Evolutionary conservation across 2,113 vertebrate genomes (phyloP), one percentile per base, ranked within the genome.

Genomic region (Hiodon tergisus): DNA sequence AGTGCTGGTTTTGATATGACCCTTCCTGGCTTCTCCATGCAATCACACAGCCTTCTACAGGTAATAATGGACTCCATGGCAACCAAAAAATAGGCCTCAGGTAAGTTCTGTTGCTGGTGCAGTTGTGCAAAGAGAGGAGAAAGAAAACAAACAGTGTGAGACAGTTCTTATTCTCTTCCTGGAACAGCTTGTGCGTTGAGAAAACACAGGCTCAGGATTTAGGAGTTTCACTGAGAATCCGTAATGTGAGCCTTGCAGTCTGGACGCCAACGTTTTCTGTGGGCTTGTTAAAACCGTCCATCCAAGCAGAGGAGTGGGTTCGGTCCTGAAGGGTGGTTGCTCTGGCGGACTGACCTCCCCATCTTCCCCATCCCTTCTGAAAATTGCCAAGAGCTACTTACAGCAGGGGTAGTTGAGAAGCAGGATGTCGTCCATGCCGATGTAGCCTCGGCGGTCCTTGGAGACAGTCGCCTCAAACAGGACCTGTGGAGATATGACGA

Each of bases 351-450:
- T 6, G 7, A 9, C 3, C 58, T 4, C 9, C 9, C 58, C 58
- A 59, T 8, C 7, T 11, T 59, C 9, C 58, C 0, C 31, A 31
- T 31, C 31, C 31, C 31, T 31, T 31, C 31, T 31, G 31, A 65
- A 7, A 74, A 51, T 67, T 82, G 14, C 16, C 67, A 79, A 77
- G 78, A 73, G 80, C 76, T 74, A 96, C 96, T 98, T 92, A 99
- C 97, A 94, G 81, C 97, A 99, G 0, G 97, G 96, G 75, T 98
- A 98, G 86, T 96, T 98, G 83, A 98, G 88, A 67, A 98, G 91
- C 87, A 98, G 84, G 82, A 99, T 95, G 87, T 99, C 95, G 83
- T 98, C 97, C 76, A 99, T 82, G 72, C 94, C 97, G 14, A 99
- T 91, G 85, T 96, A 98, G 52, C 96, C 97, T 71, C 88, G 89